Conservation (phyloP, 2,797 vertebrate genomes). For the Sandelia bainsii region DNA sequence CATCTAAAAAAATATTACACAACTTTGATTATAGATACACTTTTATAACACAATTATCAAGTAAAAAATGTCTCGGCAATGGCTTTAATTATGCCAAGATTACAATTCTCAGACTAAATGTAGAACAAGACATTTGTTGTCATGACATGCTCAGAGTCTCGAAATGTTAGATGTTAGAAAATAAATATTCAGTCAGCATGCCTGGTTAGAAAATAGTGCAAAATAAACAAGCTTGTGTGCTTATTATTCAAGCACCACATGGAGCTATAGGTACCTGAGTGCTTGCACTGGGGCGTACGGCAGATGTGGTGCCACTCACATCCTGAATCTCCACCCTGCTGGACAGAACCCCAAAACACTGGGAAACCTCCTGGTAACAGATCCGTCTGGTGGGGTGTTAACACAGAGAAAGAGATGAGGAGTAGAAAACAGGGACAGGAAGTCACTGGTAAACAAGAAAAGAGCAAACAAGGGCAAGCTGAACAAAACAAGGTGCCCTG, state of each 20-base stretch:
- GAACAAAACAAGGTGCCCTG: conserved; percentile 17
- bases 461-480: conserved; percentile 1
- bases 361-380: conserved; percentile 98
- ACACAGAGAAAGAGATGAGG: conserved; percentile 3
- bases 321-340: conserved; percentile 98
- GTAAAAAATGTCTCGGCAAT: too few relatives aligned
- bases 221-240: conserved; percentile 49
- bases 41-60: background rate
- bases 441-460: conserved; percentile 13
- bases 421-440: background rate
- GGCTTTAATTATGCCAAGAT: background rate
- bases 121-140: conserved; percentile 29
- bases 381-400: conserved; percentile 87
- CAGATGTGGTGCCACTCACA: conserved; percentile 92
- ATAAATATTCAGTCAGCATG: conserved; percentile 45
- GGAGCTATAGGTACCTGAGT: conserved; percentile 89
- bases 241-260: conserved; percentile 28
- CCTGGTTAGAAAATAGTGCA: conserved; percentile 34
- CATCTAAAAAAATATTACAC: background rate
- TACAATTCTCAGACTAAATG: background rate
- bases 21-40: background rate
- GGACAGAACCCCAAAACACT: conserved; percentile 97
- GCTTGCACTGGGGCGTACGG: conserved; percentile 95
- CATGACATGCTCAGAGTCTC: conserved; percentile 32
- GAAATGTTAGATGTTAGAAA: conserved; percentile 55